Evolutionary conservation across 2,797 vertebrate species (phyloP).

Genomic region (Merluccius polli): DNA sequence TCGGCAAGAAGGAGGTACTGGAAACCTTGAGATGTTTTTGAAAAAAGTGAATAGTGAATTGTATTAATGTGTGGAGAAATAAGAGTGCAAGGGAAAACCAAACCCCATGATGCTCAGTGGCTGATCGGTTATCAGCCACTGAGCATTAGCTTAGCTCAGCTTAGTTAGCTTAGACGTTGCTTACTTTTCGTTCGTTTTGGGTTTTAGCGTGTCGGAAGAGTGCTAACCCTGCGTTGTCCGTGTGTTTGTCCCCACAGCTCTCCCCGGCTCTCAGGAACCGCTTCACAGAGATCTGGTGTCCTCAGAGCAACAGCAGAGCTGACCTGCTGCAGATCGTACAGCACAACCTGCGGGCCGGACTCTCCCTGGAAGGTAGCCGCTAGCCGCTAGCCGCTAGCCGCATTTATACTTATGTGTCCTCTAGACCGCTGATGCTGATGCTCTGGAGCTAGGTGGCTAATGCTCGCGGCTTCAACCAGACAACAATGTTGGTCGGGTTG

Average conservation of each 20-base stretch:
- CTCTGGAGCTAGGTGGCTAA: too few relatives aligned
- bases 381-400: too few relatives aligned
- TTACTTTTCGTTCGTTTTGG: too few relatives aligned
- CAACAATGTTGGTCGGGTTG: too few relatives aligned
- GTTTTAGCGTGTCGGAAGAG: background rate
- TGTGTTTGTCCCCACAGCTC: conserved; percentile 75
- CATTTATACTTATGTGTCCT: too few relatives aligned
- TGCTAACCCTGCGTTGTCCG: background rate
- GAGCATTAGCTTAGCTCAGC: too few relatives aligned
- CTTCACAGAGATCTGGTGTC: conserved; percentile 98
- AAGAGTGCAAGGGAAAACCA: background rate
- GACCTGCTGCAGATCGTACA: conserved; percentile 89
- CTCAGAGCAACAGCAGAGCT: conserved; percentile 80
- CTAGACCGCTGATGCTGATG: background rate
- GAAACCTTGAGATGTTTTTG: too few relatives aligned
- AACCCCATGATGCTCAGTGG: too few relatives aligned
- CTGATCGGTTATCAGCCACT: too few relatives aligned
- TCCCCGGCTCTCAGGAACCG: conserved; percentile 94
- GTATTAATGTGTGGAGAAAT: background rate
- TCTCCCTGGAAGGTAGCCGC: conserved; percentile 72
- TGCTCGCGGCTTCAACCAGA: too few relatives aligned
- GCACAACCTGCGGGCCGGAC: conserved; percentile 81
- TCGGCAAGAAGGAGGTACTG: conserved; percentile 99
- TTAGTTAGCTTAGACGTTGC: too few relatives aligned
- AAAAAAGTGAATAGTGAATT: too few relatives aligned